Percentiles rank a stretch among this genome's conserved stretches.
Evolutionary conservation across 2,113 vertebrate species (phyloP).

Genomic region (Ciconia boyciana): DNA sequence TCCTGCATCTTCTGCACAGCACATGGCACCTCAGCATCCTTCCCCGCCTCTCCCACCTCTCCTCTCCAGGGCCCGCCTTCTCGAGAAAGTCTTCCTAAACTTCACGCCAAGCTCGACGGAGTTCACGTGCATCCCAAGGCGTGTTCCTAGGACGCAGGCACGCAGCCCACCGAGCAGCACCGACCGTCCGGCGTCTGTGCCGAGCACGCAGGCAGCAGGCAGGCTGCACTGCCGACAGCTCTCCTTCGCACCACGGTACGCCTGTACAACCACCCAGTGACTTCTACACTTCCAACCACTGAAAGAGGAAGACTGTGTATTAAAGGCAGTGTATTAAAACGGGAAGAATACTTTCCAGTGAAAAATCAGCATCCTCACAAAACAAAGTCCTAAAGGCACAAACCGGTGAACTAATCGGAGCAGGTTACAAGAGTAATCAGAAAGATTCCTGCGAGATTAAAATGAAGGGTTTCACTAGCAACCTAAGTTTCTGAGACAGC

Average conservation of each 20-base stretch:
- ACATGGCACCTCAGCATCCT: not conserved
- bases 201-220: not conserved
- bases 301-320: slow-evolving; percentile 17
- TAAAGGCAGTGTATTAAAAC: slow-evolving; percentile 34
- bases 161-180: not conserved
- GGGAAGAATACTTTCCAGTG: not conserved
- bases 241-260: not conserved
- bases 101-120: accelerated
- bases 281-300: not conserved
- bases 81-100: not conserved
- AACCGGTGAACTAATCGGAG: not conserved
- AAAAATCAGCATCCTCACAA: slow-evolving; percentile 3
- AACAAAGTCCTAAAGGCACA: slow-evolving; percentile 58
- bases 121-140: not conserved
- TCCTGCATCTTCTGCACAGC: not conserved
- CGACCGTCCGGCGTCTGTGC: not conserved
- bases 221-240: not conserved
- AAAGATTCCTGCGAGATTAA: not conserved
- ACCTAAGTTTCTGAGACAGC: not conserved
- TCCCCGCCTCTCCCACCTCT: not conserved
- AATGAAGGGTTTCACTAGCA: not conserved
- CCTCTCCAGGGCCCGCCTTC: not conserved
- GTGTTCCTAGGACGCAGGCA: not conserved
- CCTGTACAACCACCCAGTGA: not conserved
- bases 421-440: not conserved